Evolutionary conservation across 2,888 invertebrate genomes (phyloP).

Genomic region (Synanthedon andrenaeformis): DNA sequence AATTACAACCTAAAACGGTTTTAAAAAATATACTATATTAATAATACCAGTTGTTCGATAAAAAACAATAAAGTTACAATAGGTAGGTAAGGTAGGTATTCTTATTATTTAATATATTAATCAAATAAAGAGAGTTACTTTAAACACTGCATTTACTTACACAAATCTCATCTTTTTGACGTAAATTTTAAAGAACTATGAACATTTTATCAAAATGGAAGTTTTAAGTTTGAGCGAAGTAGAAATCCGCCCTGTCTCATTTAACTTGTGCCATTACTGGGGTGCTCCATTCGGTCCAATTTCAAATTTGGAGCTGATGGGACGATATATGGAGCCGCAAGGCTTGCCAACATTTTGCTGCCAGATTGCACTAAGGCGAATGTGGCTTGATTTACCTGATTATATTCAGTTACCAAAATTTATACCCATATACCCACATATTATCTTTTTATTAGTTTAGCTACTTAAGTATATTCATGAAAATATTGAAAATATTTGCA

Average conservation of each 20-base stretch:
- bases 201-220: slow-evolving; percentile 39
- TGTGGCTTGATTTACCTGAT: not conserved
- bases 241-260: slow-evolving; percentile 49
- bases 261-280: slow-evolving; percentile 65
- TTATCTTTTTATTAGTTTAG: too few relatives aligned
- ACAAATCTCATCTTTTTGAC: slow-evolving; percentile 13
- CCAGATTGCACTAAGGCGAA: slow-evolving; percentile 2
- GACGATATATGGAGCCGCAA: slow-evolving; percentile 51
- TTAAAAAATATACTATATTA: too few relatives aligned
- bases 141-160: too few relatives aligned
- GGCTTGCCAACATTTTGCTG: slow-evolving; percentile 17
- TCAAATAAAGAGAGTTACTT: too few relatives aligned
- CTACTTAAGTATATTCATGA: too few relatives aligned
- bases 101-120: too few relatives aligned
- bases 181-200: slow-evolving; percentile 29
- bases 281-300: slow-evolving; percentile 66
- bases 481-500: too few relatives aligned
- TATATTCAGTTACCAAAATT: not conserved
- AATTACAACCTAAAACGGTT: too few relatives aligned
- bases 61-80: too few relatives aligned
- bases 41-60: too few relatives aligned
- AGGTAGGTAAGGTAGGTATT: too few relatives aligned
- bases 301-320: slow-evolving; percentile 66
- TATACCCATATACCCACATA: too few relatives aligned
- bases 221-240: slow-evolving; percentile 27